These are phyloP conservation scores for Platorchestia sp. DNA, from an alignment of 1,140 invertebrate species.

Conservation along the genomic window DNA sequence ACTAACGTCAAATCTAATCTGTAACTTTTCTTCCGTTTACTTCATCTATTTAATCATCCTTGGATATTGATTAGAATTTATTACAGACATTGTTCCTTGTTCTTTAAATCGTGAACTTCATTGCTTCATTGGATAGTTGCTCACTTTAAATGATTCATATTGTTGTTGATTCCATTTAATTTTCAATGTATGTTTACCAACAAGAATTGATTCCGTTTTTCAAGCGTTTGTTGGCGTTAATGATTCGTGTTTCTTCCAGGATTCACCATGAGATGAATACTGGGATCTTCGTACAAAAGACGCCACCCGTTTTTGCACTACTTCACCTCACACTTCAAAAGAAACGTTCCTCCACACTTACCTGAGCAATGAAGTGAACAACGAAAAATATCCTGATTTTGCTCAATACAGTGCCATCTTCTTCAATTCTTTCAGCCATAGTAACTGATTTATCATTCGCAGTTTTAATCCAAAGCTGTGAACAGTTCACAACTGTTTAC, in stretches of 20 bases:
- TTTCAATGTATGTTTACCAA: no score
- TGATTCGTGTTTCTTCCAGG: neutral
- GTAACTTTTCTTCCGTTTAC: no score
- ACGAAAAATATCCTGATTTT: neutral
- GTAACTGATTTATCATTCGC: neutral
- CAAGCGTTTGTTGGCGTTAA: no score
- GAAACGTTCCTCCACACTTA: neutral
- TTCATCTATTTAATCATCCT: no score
- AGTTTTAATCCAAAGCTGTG: neutral
- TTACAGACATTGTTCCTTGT: no score
- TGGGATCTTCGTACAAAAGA: neutral
- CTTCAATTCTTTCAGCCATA: neutral
- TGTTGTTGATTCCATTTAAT: no score
- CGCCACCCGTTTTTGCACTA: neutral
- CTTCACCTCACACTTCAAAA: neutral
- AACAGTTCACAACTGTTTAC: neutral
- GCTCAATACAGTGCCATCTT: constrained; percentile 40
- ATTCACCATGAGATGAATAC: neutral
- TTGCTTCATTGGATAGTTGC: no score
- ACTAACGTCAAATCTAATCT: no score
- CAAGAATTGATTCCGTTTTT: no score
- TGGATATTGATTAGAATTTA: no score
- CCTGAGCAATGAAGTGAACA: neutral
- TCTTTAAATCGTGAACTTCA: no score
- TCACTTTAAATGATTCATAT: no score